Base-by-base conservation (phyloP, 2,797 vertebrate species). In the Siniperca undulata region DNA sequence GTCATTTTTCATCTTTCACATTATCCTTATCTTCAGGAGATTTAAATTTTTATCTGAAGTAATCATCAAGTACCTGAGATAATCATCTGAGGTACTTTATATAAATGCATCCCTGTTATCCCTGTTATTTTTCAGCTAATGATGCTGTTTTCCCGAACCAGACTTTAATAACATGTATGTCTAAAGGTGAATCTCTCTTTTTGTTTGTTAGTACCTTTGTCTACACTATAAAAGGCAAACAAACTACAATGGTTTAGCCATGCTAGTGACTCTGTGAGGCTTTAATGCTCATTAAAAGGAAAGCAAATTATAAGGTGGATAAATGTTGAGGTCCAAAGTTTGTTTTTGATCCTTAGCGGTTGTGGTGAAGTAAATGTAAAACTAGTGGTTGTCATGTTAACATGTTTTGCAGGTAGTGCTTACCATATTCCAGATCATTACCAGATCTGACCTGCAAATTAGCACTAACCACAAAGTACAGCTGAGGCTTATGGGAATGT, bases 31-130 rank as follows among this genome's bases (percentile, higher is more conserved):
- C 67, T 66, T 27, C 8, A 61, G 59, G 24, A 78, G 13, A 73
- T 86, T 83, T 70, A 30, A 17, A 78, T 80, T 80, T 88, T 82
- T 34, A 53, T 86, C 77, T 69, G 42, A 64, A 48, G 77, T 88
- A 83, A 67, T 80, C 70, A 85, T 74, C 52, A 73, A 50, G 30
- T 50, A 34, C 27, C 27, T 36, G 42, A 48, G 19, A 82, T 88
- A 84, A 75, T 82, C 71, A 82, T 72, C 30, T 65, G 52, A 65
- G 67, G 24, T 64, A 62, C 48, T 77, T 81, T 55, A 65, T 80
- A 30, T 68, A 70, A 80, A 78, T 78, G 36, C 34, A 19, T 60
- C 44, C 38, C 11, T 62, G 27, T 70, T 36, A 42, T 68, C 44
- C 38, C 11, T 62, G 27, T 70, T 36, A 42, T 68, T 84, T 68